Conservation (phyloP, 2,888 invertebrate genomes). For the Epiblema foenella region DNA sequence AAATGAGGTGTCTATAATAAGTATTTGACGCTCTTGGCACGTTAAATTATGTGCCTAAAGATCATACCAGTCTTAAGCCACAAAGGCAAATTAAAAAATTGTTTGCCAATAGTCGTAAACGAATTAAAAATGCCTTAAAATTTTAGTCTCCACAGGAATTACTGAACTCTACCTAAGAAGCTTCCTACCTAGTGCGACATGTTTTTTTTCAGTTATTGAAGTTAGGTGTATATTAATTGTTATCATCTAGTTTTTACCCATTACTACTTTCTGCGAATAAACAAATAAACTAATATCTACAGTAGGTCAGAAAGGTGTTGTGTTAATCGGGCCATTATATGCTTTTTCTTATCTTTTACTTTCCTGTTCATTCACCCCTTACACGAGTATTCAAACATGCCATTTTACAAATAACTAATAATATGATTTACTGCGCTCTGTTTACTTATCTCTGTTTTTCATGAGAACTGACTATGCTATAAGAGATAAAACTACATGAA, state of each 20-base stretch:
- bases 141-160: no score
- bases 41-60: no score
- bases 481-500: not conserved
- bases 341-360: conserved; percentile 38
- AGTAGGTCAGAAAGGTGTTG: conserved; percentile 21
- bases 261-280: conserved; percentile 2
- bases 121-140: no score
- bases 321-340: conserved; percentile 12
- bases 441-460: not conserved
- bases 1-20: no score
- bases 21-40: no score
- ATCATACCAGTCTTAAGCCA: no score
- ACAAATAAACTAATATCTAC: conserved; percentile 24
- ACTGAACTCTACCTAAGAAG: no score
- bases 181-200: no score
- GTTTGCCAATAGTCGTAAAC: no score
- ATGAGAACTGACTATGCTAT: not conserved
- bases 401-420: not conserved
- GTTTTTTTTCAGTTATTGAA: no score
- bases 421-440: not conserved
- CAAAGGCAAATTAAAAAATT: no score
- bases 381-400: conserved; percentile 15
- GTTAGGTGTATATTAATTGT: no score
- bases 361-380: conserved; percentile 31
- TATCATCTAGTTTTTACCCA: not conserved